phyloP scores from a whole-genome alignment of 2,797 vertebrate genomes.

The Enteromius radiatus region DNA sequence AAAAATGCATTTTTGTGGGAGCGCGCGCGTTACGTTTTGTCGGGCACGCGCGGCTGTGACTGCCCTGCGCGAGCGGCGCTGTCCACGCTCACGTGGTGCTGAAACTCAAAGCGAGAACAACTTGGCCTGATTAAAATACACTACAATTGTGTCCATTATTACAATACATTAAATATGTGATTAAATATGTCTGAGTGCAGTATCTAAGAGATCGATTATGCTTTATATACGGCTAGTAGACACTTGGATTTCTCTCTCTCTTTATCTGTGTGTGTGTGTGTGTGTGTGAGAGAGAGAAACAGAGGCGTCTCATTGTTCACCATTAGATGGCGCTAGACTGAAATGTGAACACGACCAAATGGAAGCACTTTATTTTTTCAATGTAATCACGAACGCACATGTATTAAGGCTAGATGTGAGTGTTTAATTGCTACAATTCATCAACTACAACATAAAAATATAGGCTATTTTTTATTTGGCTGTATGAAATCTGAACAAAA shows the following conservation, averaged over 20 bases:
- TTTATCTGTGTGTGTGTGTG: too few relatives aligned
- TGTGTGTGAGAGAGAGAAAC: neutral
- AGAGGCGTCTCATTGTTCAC: neutral
- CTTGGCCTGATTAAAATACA: too few relatives aligned
- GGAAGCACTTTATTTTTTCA: neutral
- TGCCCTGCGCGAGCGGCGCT: neutral
- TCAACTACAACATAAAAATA: neutral
- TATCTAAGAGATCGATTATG: too few relatives aligned
- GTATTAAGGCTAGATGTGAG: neutral
- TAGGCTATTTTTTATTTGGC: neutral
- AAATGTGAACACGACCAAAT: neutral
- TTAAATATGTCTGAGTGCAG: neutral
- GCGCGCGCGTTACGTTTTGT: neutral
- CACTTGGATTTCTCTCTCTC: too few relatives aligned
- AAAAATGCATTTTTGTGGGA: neutral
- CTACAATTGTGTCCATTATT: neutral
- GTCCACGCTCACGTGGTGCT: slow-evolving; percentile 14
- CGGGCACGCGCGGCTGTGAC: neutral
- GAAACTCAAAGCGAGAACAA: neutral
- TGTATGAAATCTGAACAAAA: neutral
- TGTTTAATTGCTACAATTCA: neutral
- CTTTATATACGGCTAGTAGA: too few relatives aligned
- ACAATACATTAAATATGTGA: neutral
- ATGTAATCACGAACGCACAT: neutral
- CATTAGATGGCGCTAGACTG: neutral